Percentiles rank a stretch among this genome's conserved stretches.
phyloP scores from a whole-genome alignment of 2,113 vertebrate genomes.

The Solenodon paradoxus region DNA sequence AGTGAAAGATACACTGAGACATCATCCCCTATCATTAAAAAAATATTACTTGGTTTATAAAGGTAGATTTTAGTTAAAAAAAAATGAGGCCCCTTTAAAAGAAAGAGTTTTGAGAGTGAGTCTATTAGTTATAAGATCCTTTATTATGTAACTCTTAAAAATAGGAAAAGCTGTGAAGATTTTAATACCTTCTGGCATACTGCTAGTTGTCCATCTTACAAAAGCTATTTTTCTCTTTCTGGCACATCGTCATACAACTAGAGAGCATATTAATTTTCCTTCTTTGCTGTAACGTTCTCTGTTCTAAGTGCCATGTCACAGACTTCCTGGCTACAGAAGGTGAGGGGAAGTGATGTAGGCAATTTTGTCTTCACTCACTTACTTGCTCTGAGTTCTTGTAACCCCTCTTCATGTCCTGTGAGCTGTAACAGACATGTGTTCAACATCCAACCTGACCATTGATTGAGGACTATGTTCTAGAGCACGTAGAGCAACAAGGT shows the following conservation, averaged over 20 bases:
- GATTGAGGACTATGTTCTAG: background rate
- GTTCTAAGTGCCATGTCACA: background rate
- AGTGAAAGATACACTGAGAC: background rate
- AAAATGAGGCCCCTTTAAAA: background rate
- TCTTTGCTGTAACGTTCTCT: too few relatives aligned
- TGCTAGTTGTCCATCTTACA: background rate
- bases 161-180: background rate
- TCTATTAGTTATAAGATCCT: background rate
- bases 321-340: background rate
- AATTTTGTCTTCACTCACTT: background rate
- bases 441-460: background rate
- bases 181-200: background rate
- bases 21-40: background rate
- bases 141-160: background rate
- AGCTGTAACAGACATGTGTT: background rate
- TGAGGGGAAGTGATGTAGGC: background rate
- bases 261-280: background rate
- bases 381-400: background rate
- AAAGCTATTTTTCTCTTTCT: background rate
- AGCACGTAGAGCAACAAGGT: background rate
- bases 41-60: background rate
- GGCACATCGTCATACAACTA: background rate
- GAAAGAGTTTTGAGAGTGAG: background rate
- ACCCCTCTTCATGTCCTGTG: background rate
- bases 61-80: conserved; percentile 22